A percentile compares a stretch with the other conserved stretches of the same genome.
These are phyloP conservation scores for Abscondita cerata DNA, from an alignment of 2,888 invertebrate genomes.

Conservation along the genomic window DNA sequence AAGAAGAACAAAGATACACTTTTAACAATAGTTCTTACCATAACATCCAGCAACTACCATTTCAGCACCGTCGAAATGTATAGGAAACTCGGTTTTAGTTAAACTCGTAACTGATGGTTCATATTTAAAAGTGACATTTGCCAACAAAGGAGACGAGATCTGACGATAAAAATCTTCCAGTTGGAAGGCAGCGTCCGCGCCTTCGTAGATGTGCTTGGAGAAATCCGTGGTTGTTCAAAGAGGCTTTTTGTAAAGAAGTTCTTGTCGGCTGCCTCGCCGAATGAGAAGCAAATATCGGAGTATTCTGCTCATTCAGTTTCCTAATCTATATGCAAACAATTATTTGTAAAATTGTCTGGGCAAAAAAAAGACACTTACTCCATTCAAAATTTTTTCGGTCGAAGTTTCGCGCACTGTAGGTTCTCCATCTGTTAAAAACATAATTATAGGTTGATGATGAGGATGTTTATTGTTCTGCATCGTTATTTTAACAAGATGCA, in stretches of 20 bases:
- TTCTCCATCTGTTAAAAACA: constrained; percentile 73
- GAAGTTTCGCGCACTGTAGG: constrained; percentile 67
- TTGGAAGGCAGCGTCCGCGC: constrained; percentile 71
- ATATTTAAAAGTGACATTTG: constrained; percentile 71
- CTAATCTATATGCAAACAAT: constrained; percentile 47
- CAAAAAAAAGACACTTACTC: background rate
- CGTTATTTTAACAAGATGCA: constrained; percentile 48
- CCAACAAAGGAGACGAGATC: constrained; percentile 72
- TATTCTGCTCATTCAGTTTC: constrained; percentile 58
- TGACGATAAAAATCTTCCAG: constrained; percentile 71
- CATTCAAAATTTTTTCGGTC: constrained; percentile 46
- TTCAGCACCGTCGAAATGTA: constrained; percentile 69
- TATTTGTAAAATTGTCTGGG: background rate
- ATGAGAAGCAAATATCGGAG: constrained; percentile 72
- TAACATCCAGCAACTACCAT: constrained; percentile 67
- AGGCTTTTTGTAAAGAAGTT: constrained; percentile 70
- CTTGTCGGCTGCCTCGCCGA: constrained; percentile 73
- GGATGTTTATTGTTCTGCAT: constrained; percentile 38
- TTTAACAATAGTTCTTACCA: too few species aligned
- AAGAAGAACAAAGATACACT: background rate
- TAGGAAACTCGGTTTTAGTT: constrained; percentile 64
- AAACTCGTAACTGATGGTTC: constrained; percentile 64
- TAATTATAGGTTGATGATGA: constrained; percentile 66
- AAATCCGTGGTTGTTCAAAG: constrained; percentile 72
- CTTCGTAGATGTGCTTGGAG: constrained; percentile 75